Evolutionary conservation across 2,797 vertebrate genomes (phyloP), one percentile per base, ranked within the genome.

Genomic region (Holocentrus rufus): DNA sequence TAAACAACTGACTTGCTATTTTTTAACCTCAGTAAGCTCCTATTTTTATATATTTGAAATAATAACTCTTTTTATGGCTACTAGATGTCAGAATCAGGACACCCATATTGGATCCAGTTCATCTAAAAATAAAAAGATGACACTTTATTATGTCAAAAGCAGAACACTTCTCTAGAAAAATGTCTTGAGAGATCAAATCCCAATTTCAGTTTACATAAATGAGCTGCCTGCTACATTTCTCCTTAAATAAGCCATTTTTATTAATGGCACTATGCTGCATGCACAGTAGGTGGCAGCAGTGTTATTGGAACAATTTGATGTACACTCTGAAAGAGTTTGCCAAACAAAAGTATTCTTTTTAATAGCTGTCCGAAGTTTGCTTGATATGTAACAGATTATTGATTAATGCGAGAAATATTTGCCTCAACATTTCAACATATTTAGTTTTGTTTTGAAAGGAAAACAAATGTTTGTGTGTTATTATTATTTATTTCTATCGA

Each of bases 401-500:
- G 58, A 82, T 80, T 67, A 74, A 86, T 81, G 52, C 73, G 81
- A 60, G 49, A 77, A 70, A 67, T 78, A 81, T 80, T 83, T 76
- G 82, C 84, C 81, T 80, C 65, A 65, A 75, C 85, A 76, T 84
- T 87, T 76, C 81, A 86, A 88, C 80, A 84, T 85, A 81, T 90
- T 27, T 27, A 77, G 76, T 65, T 70, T 76, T 77, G 69, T 79
- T 69, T 52, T 59, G 64, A 8, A 54, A 68, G 42, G 36, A 57
- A 47, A 30, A 64, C 69, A 65, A 60, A 72, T 55, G 74, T 70
- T 42, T 74, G 64, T 84, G 84, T 87, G 77, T 75, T 55, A 68
- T 59, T 65, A 77, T 88, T 86, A 92, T 93, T 93, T 92, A 91
- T 92, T 92, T 88, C 64, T 85, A 54, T 81, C 46, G 73, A 78